Percentiles rank a stretch among this genome's conserved stretches.
Evolutionary conservation across 2,888 invertebrate species (phyloP).

Genomic region (Lasioglossum marginatum): DNA sequence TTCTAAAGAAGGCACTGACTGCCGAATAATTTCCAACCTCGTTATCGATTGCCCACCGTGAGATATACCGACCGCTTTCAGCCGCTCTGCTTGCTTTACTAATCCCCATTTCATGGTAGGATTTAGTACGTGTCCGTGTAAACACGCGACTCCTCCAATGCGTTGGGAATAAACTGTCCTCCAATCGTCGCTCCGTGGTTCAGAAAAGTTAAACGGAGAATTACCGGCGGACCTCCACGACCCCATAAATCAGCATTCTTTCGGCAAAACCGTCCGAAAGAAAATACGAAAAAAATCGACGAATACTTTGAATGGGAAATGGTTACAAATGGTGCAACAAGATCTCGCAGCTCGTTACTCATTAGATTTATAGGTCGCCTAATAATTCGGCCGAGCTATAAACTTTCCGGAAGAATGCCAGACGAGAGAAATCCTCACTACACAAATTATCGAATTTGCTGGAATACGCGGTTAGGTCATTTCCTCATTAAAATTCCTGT

Average conservation of each 20-base stretch:
- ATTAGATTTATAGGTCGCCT: not conserved
- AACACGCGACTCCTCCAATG: slow-evolving; percentile 63
- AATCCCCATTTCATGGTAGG: slow-evolving; percentile 67
- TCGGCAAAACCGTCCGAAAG: not conserved
- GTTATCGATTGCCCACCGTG: slow-evolving; percentile 66
- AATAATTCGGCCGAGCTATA: not conserved
- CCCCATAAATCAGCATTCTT: not conserved
- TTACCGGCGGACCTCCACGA: slow-evolving; percentile 1
- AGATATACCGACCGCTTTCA: slow-evolving; percentile 57
- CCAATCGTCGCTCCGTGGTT: slow-evolving; percentile 38
- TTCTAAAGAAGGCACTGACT: slow-evolving; percentile 64
- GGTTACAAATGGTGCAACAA: not conserved
- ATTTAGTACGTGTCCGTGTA: slow-evolving; percentile 66
- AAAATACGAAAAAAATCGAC: not conserved
- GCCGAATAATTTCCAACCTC: slow-evolving; percentile 66
- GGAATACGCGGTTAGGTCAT: not conserved
- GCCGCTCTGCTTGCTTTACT: slow-evolving; percentile 57
- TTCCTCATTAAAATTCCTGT: not conserved
- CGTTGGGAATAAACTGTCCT: slow-evolving; percentile 49
- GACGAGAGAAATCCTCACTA: not conserved
- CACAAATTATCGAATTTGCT: not conserved
- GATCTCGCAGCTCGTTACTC: not conserved
- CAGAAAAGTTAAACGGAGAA: slow-evolving; percentile 36
- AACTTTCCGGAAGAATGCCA: not conserved
- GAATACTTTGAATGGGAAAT: not conserved